Evolutionary conservation across 2,888 invertebrate genomes (phyloP).

Genomic region (Dryadula phaetusa): DNA sequence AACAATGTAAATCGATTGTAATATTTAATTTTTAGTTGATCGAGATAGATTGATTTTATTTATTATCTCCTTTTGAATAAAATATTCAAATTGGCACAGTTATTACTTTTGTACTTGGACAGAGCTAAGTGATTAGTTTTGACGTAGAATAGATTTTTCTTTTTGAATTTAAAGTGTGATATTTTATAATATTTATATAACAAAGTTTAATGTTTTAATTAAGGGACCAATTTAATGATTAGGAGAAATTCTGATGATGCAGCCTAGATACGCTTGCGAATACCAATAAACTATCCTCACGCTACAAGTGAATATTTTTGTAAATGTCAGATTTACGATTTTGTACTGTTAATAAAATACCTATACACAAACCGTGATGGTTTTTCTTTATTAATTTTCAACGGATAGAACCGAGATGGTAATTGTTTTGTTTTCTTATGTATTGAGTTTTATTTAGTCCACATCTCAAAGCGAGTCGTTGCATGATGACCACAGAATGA

Average conservation of each 20-base stretch:
- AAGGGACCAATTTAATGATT: conserved; percentile 84
- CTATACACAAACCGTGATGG: conserved; percentile 60
- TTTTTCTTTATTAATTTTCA: conserved; percentile 74
- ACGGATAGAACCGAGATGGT: conserved; percentile 66
- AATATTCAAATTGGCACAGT: conserved; percentile 81
- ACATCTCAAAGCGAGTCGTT: conserved; percentile 61
- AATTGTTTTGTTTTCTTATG: conserved; percentile 49
- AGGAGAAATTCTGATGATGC: conserved; percentile 81
- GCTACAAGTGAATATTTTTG: conserved; percentile 63
- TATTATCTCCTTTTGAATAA: conserved; percentile 81
- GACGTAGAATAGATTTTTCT: conserved; percentile 76
- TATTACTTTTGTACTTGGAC: conserved; percentile 82
- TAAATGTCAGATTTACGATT: conserved; percentile 69
- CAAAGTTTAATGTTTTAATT: conserved; percentile 82
- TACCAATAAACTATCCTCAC: conserved; percentile 72
- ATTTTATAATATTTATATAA: conserved; percentile 84
- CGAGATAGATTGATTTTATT: conserved; percentile 82
- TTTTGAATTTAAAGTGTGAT: conserved; percentile 84
- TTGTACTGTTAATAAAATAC: conserved; percentile 70
- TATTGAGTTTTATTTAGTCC: conserved; percentile 76
- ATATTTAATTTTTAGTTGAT: conserved; percentile 83
- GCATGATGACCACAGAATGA: conserved; percentile 69
- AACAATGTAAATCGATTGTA: conserved; percentile 76
- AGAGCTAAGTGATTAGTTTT: conserved; percentile 80
- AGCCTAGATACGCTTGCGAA: conserved; percentile 65